Base-by-base conservation (phyloP, 2,113 vertebrate species). In the Alethe castanea region DNA sequence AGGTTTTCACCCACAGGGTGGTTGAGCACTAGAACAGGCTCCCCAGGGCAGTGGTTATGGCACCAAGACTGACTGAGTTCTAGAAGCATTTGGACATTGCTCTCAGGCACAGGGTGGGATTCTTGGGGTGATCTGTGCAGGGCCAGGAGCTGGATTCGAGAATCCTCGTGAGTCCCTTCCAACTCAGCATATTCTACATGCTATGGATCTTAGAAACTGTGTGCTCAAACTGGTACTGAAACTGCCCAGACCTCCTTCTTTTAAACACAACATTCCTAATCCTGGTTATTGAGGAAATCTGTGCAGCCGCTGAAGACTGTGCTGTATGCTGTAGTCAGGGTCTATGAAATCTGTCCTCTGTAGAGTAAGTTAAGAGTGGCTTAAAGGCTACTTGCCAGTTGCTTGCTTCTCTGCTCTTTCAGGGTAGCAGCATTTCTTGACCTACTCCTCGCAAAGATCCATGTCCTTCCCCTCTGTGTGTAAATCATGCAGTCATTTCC, bases 41-140 rank as follows among this genome's bases (percentile, higher is more conserved):
- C 35, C 31, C 20, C 10, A 14, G 44, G 44, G 26, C 44, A 59
- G 36, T 8, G 33, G 11, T 59, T 17, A 59, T 14, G 6, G 53
- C 31, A 8, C 31, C 1, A 2, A 48, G 9, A 5, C 52, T 14
- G 14, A 28, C 18, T 67, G 44, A 59, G 26, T 8, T 77, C 53
- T 8, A 22, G 44, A 52, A 42, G 36, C 0, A 0, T 35, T 26
- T 20, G 31, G 14, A 59, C 31, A 22, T 8, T 0, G 0, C 53
- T 69, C 36, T 60, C 26, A 52, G 36, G 53, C 26, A 44, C 14
- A 18, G 7, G 16, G 17, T 52, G 45, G 42, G 36, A 36, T 26
- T 36, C 11, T 2, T 36, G 22, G 26, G 33, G 11, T 60, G 12
- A 1, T 24, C 44, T 20, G 15, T 1, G 29, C 65, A 60, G 9